phyloP scores from a whole-genome alignment of 2,888 invertebrate genomes.

The Zhuqinia jingwanae region DNA sequence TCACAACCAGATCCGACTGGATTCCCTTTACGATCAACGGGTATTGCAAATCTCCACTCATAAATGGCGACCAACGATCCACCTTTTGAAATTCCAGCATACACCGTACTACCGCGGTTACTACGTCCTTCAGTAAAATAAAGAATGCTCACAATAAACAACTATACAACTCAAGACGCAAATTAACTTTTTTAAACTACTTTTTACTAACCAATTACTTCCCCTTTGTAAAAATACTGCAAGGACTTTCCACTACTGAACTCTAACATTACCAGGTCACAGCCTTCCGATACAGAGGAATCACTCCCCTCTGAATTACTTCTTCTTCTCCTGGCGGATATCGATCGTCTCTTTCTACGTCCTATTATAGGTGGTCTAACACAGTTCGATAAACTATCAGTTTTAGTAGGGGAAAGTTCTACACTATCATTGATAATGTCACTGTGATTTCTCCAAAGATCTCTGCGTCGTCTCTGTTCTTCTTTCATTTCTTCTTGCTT shows the following conservation, averaged over 20 bases:
- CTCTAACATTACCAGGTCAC: conserved; percentile 83
- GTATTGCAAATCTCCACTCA: conserved; percentile 85
- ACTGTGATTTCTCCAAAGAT: conserved; percentile 70
- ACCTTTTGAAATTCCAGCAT: conserved; percentile 86
- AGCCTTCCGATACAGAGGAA: conserved; percentile 83
- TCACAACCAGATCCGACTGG: conserved; percentile 65
- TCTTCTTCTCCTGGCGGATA: conserved; percentile 80
- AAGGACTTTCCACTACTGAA: conserved; percentile 83
- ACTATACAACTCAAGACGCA: too few species aligned
- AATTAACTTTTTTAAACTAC: too few species aligned
- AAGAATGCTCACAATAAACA: too few species aligned
- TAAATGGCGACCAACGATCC: conserved; percentile 88
- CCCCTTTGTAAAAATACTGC: conserved; percentile 87
- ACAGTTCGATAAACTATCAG: conserved; percentile 38
- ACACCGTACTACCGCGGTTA: conserved; percentile 87
- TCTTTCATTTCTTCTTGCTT: conserved; percentile 89
- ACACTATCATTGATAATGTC: conserved; percentile 48
- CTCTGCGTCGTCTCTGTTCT: conserved; percentile 83
- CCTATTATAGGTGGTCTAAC: conserved; percentile 3
- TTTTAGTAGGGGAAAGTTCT: conserved; percentile 70
- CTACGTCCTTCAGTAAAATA: conserved; percentile 85
- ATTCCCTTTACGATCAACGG: conserved; percentile 68
- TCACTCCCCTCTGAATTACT: conserved; percentile 84
- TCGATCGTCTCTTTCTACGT: conserved; percentile 66
- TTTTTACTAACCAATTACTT: conserved; percentile 89